Evolutionary conservation across 2,797 vertebrate genomes (phyloP).

Genomic region (Alcedo atthis): DNA sequence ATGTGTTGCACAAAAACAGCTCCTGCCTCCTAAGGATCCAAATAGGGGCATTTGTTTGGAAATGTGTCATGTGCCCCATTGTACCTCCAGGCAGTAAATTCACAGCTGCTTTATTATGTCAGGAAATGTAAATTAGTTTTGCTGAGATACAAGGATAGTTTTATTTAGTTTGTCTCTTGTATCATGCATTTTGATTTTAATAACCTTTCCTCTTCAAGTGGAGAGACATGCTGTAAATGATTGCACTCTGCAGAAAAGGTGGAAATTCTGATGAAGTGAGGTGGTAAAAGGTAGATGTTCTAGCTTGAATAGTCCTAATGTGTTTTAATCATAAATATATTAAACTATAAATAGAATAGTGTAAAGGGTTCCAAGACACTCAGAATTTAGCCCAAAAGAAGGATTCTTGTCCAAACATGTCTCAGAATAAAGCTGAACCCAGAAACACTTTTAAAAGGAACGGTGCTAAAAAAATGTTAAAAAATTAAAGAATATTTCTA

Average conservation of each 20-base stretch:
- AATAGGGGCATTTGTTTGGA: not conserved
- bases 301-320: not conserved
- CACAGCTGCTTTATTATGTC: not conserved
- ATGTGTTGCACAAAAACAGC: not conserved
- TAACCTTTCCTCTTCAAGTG: not conserved
- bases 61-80: not conserved
- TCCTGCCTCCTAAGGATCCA: not conserved
- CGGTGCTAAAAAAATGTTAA: not conserved
- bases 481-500: not conserved
- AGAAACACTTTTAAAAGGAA: not conserved
- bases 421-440: not conserved
- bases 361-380: not conserved
- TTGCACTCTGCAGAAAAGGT: not conserved
- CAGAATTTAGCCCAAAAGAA: not conserved
- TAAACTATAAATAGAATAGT: not conserved
- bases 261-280: not conserved
- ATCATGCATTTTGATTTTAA: not conserved
- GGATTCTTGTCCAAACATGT: not conserved
- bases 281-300: not conserved
- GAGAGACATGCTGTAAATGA: not conserved
- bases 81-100: not conserved
- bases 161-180: not conserved
- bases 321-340: not conserved
- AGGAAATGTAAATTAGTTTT: slow-evolving; percentile 18
- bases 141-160: not conserved